Conservation (phyloP, 2,797 vertebrate species). For the Lepilemur ruficaudatus region DNA sequence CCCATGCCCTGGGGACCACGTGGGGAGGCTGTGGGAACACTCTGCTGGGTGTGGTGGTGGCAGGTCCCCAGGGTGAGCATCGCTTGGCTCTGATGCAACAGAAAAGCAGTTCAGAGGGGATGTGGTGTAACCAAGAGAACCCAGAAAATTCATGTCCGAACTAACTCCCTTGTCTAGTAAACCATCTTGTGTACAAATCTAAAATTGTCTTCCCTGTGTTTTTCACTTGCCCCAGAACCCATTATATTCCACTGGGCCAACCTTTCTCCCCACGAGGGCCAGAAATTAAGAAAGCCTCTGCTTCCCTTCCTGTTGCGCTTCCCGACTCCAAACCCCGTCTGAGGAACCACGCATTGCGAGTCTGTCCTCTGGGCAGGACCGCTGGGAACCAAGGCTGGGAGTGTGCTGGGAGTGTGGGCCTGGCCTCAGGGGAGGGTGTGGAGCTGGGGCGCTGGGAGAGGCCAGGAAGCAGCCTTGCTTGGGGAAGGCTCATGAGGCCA, state of each 20-base stretch:
- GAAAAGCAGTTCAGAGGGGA: neutral
- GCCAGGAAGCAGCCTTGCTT: neutral
- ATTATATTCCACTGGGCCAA: neutral
- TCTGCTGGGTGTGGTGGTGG: neutral
- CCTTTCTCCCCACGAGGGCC: neutral
- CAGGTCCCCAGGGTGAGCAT: neutral
- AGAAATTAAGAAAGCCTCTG: neutral
- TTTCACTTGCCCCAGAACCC: neutral
- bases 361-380: neutral
- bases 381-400: neutral
- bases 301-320: neutral
- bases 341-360: neutral
- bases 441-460: neutral
- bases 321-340: neutral
- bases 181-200: neutral
- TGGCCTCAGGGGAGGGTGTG: neutral
- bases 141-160: neutral
- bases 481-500: neutral
- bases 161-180: neutral
- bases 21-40: neutral
- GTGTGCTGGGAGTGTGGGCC: neutral
- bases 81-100: neutral
- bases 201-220: neutral
- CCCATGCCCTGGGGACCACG: neutral
- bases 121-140: neutral